Percentiles rank a stretch among this genome's conserved stretches.
Evolutionary conservation across 2,797 vertebrate genomes (phyloP).

Genomic region (Iguana delicatissima): DNA sequence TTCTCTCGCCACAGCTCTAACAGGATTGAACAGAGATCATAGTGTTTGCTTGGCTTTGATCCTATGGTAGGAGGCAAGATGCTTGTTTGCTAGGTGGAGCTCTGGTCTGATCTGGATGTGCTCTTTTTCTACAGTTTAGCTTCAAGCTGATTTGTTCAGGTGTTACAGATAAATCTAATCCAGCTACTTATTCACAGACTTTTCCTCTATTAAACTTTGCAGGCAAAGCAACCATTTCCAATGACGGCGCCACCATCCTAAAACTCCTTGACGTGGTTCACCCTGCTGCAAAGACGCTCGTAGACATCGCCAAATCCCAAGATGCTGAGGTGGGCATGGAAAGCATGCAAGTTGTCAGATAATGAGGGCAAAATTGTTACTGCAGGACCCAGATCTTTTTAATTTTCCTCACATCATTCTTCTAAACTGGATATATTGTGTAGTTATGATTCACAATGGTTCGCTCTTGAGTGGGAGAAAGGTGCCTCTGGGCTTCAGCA

Average conservation of each 20-base stretch:
- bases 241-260: constrained; percentile 97
- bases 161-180: background rate
- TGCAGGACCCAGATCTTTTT: too few species aligned
- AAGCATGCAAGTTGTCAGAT: rapidly evolving
- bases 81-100: background rate
- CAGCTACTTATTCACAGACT: too few species aligned
- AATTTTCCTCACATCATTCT: background rate
- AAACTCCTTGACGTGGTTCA: constrained; percentile 97
- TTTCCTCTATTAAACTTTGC: background rate
- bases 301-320: constrained; percentile 97
- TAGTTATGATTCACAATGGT: background rate
- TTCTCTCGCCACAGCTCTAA: too few species aligned
- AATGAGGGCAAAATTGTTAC: background rate
- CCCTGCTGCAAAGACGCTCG: constrained; percentile 95
- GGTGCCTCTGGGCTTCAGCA: too few species aligned
- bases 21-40: too few species aligned
- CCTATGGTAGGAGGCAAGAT: too few species aligned
- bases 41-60: background rate
- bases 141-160: background rate
- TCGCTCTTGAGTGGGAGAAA: background rate
- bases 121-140: background rate
- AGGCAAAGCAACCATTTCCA: constrained; percentile 99
- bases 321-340: constrained; percentile 90
- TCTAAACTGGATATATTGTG: too few species aligned
- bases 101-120: background rate